Evolutionary conservation across 2,888 invertebrate species (phyloP).

Genomic region (Tipula lateralis): DNA sequence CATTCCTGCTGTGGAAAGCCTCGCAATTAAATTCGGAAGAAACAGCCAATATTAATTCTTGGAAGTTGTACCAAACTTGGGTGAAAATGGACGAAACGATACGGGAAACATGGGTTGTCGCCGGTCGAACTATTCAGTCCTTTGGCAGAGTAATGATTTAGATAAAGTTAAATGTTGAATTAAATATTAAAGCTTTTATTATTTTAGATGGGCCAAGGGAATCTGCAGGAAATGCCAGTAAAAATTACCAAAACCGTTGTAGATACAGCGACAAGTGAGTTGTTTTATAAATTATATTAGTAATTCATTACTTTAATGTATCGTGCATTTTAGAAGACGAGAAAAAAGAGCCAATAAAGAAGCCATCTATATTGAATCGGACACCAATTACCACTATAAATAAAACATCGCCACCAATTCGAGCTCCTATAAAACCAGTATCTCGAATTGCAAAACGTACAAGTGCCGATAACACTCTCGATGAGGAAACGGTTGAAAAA

Average conservation of each 20-base stretch:
- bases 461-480: constrained; percentile 42
- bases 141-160: constrained; percentile 57
- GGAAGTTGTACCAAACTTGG: constrained; percentile 81
- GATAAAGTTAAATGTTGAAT: background rate
- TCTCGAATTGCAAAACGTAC: constrained; percentile 24
- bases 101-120: constrained; percentile 73
- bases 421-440: background rate
- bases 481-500: constrained; percentile 74
- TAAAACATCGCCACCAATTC: background rate
- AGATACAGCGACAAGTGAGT: constrained; percentile 39
- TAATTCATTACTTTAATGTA: too few species aligned
- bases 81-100: constrained; percentile 70
- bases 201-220: constrained; percentile 45
- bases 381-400: background rate
- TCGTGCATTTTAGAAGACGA: background rate
- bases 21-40: constrained; percentile 51
- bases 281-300: too few species aligned
- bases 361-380: background rate
- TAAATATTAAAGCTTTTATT: background rate
- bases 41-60: constrained; percentile 58
- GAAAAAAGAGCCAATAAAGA: background rate
- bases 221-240: constrained; percentile 49
- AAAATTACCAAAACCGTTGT: constrained; percentile 50
- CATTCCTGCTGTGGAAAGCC: constrained; percentile 75
- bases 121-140: constrained; percentile 70